Evolutionary conservation across 1,140 invertebrate genomes (phyloP), one percentile per base, ranked within the genome.

Genomic region (Ceratoteleas bidentatus): DNA sequence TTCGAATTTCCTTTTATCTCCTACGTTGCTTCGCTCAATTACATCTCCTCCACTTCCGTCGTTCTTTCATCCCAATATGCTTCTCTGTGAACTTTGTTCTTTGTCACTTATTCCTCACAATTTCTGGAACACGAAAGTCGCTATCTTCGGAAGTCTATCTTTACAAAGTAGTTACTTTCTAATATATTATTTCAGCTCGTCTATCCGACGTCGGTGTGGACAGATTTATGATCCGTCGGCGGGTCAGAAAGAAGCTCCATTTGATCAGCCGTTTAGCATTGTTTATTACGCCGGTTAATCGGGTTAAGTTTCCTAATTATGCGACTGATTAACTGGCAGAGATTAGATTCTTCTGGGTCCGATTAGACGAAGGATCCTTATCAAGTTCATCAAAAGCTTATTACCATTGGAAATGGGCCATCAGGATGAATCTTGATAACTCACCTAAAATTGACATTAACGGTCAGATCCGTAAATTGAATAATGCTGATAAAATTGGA

Each of bases 51-150:
- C 45, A 7, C 47, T 66, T 78, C 66, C 66, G 45, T 45, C 66
- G 53, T 65, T 69, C 76, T 60, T 79, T 79, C 61, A 72, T 58
- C 56, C 61, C 68, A 72, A 79, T 72, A 79, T 79, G 68, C 66
- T 66, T 9, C 8, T 45, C 75, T 69, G 38, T 66, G 61, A 79
- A 79, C 66, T 79, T 79, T 79, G 61, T 72, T 72, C 68, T 79
- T 79, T 70, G 66, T 70, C 66, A 60, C 66, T 78, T 69, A 70
- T 70, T 72, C 68, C 36, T 66, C 56, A 65, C 57, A 62, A 62
- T 77, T 69, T 64, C 60, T 64, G 45, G 58, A 64, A 76, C 64
- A 65, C 36, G 54, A 14, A 47, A 66, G 47, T 77, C 49, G 13
- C 75, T 65, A 78, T 65, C 75, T 69, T 15, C 24, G 40, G 45